Percentiles rank a stretch among this genome's conserved stretches.
Evolutionary conservation across 2,113 vertebrate species (phyloP).

Genomic region (Ascaphus truei): DNA sequence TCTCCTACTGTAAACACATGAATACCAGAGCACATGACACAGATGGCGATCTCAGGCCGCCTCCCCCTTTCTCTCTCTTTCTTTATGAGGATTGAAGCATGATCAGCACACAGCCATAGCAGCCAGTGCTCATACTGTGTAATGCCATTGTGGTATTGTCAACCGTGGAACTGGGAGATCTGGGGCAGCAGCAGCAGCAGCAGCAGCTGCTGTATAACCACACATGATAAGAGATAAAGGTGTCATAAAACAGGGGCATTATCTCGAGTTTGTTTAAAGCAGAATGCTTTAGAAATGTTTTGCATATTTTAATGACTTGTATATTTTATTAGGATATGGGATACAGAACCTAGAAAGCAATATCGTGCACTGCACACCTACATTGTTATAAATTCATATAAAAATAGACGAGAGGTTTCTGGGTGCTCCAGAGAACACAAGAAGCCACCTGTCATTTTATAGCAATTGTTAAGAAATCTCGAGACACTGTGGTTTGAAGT

Average conservation of each 20-base stretch:
- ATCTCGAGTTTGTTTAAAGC: no score
- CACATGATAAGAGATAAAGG: neutral
- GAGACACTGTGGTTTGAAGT: no score
- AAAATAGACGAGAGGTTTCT: no score
- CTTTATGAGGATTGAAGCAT: neutral
- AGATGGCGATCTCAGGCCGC: neutral
- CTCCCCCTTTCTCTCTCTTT: neutral
- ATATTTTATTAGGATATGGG: no score
- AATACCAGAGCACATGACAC: conserved; percentile 6
- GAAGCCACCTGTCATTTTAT: no score
- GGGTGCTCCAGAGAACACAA: no score
- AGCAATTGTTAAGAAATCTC: no score
- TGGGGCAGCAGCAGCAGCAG: neutral
- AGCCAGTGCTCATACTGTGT: neutral
- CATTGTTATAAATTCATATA: no score
- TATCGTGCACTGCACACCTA: no score
- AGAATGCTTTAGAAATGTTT: no score
- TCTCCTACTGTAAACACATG: conserved; percentile 7
- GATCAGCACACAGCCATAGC: neutral
- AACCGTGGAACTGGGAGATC: neutral
- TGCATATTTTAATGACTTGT: no score
- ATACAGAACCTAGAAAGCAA: no score
- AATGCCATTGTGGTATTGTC: neutral
- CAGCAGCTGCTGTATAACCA: neutral
- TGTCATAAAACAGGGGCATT: neutral